Evolutionary conservation across 2,113 vertebrate genomes (phyloP).

Genomic region (Cacatua alba): DNA sequence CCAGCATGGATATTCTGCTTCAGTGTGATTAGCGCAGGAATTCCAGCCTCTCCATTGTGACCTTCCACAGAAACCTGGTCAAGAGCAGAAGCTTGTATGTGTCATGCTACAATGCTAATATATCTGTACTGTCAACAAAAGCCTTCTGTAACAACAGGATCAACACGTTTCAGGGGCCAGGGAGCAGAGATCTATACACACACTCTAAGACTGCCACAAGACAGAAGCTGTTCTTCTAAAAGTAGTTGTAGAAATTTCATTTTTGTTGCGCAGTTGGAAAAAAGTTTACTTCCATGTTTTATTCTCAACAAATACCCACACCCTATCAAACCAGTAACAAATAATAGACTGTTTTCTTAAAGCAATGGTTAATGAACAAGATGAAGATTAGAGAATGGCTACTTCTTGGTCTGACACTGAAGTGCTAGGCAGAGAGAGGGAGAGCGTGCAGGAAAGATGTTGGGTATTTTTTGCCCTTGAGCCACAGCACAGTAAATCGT

Average conservation of each 20-base stretch:
- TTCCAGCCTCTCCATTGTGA: neutral
- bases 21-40: neutral
- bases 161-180: neutral
- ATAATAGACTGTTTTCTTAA: neutral
- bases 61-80: neutral
- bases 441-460: neutral
- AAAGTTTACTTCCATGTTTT: neutral
- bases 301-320: neutral
- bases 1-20: neutral
- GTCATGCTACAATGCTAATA: neutral
- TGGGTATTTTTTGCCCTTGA: neutral
- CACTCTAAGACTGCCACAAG: neutral
- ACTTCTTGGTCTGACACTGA: neutral
- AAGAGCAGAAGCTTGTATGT: neutral
- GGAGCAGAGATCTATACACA: rapidly evolving
- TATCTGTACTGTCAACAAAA: neutral
- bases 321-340: neutral
- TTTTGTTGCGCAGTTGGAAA: neutral
- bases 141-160: neutral
- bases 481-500: neutral
- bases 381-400: neutral
- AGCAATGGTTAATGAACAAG: neutral
- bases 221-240: neutral
- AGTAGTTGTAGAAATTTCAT: neutral
- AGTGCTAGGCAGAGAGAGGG: neutral